Percentiles rank a stretch among this genome's conserved stretches.
phyloP scores from a whole-genome alignment of 2,113 vertebrate species.

The Pluvianellus socialis region DNA sequence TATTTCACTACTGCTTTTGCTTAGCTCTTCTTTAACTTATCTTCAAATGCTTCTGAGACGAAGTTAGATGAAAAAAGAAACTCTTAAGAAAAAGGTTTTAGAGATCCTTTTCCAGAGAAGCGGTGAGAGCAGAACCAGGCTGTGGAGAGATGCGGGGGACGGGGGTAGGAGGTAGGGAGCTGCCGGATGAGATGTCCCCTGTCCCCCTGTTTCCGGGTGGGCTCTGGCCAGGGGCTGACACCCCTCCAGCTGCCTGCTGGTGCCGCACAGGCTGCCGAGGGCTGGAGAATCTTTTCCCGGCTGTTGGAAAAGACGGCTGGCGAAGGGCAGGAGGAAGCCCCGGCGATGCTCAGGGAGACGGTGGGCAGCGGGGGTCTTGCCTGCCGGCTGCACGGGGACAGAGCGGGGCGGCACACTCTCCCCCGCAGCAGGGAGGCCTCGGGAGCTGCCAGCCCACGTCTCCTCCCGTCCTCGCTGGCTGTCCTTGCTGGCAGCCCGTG shows the following conservation, averaged over 20 bases:
- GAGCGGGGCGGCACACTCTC: accelerated
- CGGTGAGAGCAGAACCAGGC: not conserved
- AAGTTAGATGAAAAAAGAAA: not conserved
- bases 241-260: not conserved
- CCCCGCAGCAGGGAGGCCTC: accelerated
- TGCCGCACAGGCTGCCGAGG: not conserved
- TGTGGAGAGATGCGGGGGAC: accelerated
- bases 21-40: not conserved
- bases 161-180: not conserved
- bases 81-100: not conserved
- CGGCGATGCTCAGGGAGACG: accelerated
- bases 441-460: not conserved
- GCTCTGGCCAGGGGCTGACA: not conserved
- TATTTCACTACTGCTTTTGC: not conserved
- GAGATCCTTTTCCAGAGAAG: not conserved
- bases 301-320: not conserved
- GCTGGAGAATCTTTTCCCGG: not conserved
- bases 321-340: not conserved
- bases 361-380: not conserved
- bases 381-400: not conserved
- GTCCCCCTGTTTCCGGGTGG: not conserved
- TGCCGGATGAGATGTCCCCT: not conserved
- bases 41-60: not conserved
- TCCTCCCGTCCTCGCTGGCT: not conserved
- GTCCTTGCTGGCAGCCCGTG: not conserved